Conservation (phyloP, 2,888 invertebrate genomes). For the Blastobasis adustella region DNA sequence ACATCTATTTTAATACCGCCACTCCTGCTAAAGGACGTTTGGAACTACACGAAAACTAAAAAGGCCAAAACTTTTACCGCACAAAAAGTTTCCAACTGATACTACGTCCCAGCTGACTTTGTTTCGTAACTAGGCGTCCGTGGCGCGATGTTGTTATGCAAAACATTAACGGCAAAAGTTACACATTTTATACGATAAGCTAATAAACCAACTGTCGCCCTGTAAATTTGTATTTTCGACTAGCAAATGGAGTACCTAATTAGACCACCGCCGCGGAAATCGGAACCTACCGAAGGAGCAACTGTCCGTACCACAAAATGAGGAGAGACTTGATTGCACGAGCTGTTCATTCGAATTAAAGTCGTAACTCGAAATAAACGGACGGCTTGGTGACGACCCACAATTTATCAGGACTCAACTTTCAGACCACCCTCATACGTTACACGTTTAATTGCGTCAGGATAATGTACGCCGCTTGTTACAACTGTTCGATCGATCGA, state of each 20-base stretch:
- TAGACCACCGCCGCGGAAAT: too few relatives aligned
- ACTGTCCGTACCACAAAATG: neutral
- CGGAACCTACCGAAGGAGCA: too few relatives aligned
- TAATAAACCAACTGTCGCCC: constrained; percentile 24
- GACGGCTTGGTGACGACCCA: too few relatives aligned
- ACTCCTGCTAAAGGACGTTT: constrained; percentile 21
- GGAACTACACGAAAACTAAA: constrained; percentile 21
- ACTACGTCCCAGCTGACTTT: constrained; percentile 21
- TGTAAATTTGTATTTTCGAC: neutral
- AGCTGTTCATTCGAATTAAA: neutral
- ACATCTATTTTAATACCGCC: constrained; percentile 44
- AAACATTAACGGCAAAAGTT: constrained; percentile 14
- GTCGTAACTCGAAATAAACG: too few relatives aligned
- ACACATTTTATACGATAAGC: too few relatives aligned
- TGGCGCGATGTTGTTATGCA: constrained; percentile 29
- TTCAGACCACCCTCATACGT: constrained; percentile 27
- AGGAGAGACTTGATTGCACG: neutral
- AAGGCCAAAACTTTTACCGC: constrained; percentile 23
- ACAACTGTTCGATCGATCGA: constrained; percentile 49
- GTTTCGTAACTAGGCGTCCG: constrained; percentile 21
- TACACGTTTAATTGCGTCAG: constrained; percentile 47
- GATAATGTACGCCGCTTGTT: constrained; percentile 38
- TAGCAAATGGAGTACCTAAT: too few relatives aligned
- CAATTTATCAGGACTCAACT: neutral
- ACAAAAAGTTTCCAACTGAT: constrained; percentile 14